Conservation (phyloP, 2,797 vertebrate species). For the Oreochromis grahami region DNA sequence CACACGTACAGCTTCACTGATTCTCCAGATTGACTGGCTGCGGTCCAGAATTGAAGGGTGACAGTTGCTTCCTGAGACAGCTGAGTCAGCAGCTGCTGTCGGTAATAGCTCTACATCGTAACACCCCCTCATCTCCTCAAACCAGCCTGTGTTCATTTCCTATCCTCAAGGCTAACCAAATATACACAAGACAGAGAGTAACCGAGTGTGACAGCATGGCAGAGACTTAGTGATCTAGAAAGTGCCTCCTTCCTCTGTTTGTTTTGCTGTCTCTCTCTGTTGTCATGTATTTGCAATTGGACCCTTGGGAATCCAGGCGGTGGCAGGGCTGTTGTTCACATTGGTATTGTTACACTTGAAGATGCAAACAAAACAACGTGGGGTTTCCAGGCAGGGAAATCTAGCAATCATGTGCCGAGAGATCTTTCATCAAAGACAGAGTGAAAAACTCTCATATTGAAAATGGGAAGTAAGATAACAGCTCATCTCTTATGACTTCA, state of each 20-base stretch:
- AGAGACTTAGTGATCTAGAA: background rate
- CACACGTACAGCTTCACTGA: conserved; percentile 20
- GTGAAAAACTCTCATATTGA: background rate
- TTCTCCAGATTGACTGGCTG: conserved; percentile 48
- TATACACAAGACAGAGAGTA: background rate
- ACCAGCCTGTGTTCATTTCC: conserved; percentile 30
- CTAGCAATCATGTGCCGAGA: background rate
- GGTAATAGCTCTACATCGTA: conserved; percentile 45
- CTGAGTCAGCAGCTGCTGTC: conserved; percentile 71
- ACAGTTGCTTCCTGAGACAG: conserved; percentile 58
- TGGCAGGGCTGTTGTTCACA: background rate
- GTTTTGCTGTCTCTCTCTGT: conserved; percentile 13
- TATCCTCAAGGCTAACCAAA: background rate
- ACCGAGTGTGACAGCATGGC: background rate
- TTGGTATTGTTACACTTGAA: background rate
- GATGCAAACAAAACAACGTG: background rate
- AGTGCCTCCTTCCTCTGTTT: background rate
- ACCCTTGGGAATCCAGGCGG: conserved; percentile 7
- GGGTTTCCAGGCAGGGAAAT: conserved; percentile 46
- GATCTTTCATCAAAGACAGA: background rate
- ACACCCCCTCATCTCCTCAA: conserved; percentile 22
- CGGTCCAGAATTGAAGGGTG: conserved; percentile 15
- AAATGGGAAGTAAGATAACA: background rate
- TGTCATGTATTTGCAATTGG: background rate
- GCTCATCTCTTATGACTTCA: background rate